Conservation (phyloP, 2,113 vertebrate genomes). For the Furnarius figulus region DNA sequence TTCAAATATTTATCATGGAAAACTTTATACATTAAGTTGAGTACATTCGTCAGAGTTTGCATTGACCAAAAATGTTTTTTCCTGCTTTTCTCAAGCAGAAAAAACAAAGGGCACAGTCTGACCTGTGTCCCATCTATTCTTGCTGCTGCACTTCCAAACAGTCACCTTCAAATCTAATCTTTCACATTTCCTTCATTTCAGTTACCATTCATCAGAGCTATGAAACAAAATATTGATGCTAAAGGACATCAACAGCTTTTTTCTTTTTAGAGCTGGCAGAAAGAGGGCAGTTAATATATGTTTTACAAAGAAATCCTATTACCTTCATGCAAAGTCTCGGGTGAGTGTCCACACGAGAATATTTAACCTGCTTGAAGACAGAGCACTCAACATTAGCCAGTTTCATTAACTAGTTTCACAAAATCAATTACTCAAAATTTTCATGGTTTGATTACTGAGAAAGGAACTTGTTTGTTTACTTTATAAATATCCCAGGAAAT, state of each 20-base stretch:
- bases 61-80: neutral
- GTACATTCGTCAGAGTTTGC: neutral
- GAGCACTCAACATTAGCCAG: neutral
- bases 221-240: neutral
- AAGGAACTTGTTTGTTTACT: neutral
- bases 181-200: neutral
- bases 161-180: neutral
- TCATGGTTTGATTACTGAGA: neutral
- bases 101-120: neutral
- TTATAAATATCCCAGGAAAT: neutral
- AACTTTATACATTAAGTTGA: neutral
- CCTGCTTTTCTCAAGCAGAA: neutral
- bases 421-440: neutral
- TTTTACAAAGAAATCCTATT: conserved; percentile 30
- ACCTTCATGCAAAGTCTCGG: conserved; percentile 88
- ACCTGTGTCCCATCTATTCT: neutral
- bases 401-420: neutral
- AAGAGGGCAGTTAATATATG: neutral
- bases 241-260: neutral
- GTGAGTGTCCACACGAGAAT: conserved; percentile 82
- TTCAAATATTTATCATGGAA: neutral
- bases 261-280: neutral
- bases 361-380: conserved; percentile 76
- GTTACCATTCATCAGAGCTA: neutral
- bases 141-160: neutral